These are phyloP conservation scores for Falco biarmicus DNA, from an alignment of 2,797 vertebrate genomes.

Conservation along the genomic window DNA sequence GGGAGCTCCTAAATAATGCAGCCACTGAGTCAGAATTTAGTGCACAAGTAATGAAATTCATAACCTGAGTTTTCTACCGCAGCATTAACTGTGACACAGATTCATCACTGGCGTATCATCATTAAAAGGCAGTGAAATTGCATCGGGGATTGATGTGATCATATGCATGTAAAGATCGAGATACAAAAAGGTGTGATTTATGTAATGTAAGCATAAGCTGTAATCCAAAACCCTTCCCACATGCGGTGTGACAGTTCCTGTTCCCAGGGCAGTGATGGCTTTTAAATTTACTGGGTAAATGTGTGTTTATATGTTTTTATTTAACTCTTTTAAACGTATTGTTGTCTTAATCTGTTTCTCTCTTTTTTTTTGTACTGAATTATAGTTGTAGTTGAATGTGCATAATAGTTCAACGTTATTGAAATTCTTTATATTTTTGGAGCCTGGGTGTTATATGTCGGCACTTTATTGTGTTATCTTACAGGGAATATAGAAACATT, in stretches of 20 bases:
- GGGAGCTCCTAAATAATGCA: slow-evolving; percentile 47
- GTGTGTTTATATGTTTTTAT: slow-evolving; percentile 39
- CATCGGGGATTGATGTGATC: slow-evolving; percentile 49
- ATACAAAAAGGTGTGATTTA: slow-evolving; percentile 65
- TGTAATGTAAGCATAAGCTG: slow-evolving; percentile 45
- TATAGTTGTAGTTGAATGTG: not conserved
- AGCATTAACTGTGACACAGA: slow-evolving; percentile 50
- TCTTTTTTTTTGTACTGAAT: not conserved
- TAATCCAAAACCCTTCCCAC: slow-evolving; percentile 43
- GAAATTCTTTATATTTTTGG: not conserved
- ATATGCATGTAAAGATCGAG: slow-evolving; percentile 53
- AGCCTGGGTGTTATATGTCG: not conserved
- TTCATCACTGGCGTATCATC: slow-evolving; percentile 16
- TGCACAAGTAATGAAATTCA: slow-evolving; percentile 54
- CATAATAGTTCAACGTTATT: not conserved
- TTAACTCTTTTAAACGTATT: slow-evolving; percentile 31
- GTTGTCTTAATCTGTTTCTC: not conserved
- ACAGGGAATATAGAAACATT: not conserved
- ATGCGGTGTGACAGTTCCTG: not conserved
- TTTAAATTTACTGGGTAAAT: slow-evolving; percentile 48
- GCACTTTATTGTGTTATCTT: not conserved
- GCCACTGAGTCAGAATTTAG: slow-evolving; percentile 29
- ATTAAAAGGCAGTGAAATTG: slow-evolving; percentile 62
- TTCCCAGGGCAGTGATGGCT: slow-evolving; percentile 25
- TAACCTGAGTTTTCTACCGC: not conserved